Evolutionary conservation across 2,888 invertebrate species (phyloP), one percentile per base, ranked within the genome.

Genomic region (Lomographa bimaculata): DNA sequence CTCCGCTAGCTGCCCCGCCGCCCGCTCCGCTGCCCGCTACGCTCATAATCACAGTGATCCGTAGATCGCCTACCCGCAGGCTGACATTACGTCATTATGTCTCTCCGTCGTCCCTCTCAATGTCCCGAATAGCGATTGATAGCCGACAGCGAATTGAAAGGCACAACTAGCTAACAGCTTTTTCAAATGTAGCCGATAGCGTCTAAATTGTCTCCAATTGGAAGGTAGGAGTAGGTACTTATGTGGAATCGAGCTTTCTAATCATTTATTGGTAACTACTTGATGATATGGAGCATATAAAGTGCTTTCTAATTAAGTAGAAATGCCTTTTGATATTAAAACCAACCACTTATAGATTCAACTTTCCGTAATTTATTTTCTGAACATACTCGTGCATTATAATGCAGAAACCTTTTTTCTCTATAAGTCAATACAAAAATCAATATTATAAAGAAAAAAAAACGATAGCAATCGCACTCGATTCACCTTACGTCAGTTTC

Each of bases 41-140:
- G 41, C 53, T 34, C 33, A 49, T 59, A 77, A 85, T 79, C 60
- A 78, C 80, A 63, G 79, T 75, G 60, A 78, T 81, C 73, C 57
- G 34, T 37, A 37, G 46, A 56, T 19, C 32, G 57, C 60, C 53
- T 58, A 54, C 80, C 85, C 82, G 64, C 69, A 53, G 79, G 85
- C 70, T 54, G 43, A 59, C 77, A 81, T 86, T 83, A 86, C 79
- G 74, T 78, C 78, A 85, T 85, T 84, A 84, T 59, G 50, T 64
- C n/a, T n/a, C n/a, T n/a, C n/a, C n/a, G n/a, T n/a, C n/a, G n/a
- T n/a, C 62, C 56, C 61, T 65, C 57, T 54, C 58, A 64, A 65
- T 67, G 68, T 66, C 71, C 73, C 71, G 73, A 77, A 77, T 74
- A 75, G 70, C 71, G 57, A 59, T 62, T 74, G 71, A 73, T 60